Percentiles rank a stretch among this genome's conserved stretches.
Evolutionary conservation across 2,888 invertebrate genomes (phyloP).

Genomic region (Drosophila subquinaria): DNA sequence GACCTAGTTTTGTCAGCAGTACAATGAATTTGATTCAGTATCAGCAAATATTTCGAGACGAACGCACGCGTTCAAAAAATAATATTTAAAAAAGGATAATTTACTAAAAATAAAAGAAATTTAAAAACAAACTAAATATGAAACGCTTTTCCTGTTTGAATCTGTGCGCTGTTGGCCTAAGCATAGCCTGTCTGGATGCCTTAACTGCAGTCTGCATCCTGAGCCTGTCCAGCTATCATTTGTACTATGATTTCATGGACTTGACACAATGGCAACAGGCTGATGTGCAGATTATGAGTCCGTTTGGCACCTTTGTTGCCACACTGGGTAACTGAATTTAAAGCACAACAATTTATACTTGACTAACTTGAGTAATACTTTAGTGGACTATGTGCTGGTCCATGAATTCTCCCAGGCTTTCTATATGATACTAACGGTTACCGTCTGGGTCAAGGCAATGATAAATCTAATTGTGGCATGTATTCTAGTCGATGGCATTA

Average conservation of each 20-base stretch:
- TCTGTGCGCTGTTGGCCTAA: slow-evolving; percentile 73
- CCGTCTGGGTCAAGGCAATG: slow-evolving; percentile 81
- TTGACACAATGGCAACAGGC: slow-evolving; percentile 76
- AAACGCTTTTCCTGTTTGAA: slow-evolving; percentile 81
- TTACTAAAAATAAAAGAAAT: background rate
- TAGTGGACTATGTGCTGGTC: slow-evolving; percentile 81
- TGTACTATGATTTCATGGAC: slow-evolving; percentile 79
- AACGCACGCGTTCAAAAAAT: slow-evolving; percentile 49
- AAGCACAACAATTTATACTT: background rate
- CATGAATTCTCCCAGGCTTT: slow-evolving; percentile 83
- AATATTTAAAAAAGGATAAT: slow-evolving; percentile 15
- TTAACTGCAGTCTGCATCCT: slow-evolving; percentile 70
- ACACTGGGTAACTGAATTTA: slow-evolving; percentile 67
- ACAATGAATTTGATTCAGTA: slow-evolving; percentile 56
- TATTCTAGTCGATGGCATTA: slow-evolving; percentile 81
- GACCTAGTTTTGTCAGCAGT: slow-evolving; percentile 49
- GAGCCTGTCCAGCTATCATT: slow-evolving; percentile 75
- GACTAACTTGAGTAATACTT: slow-evolving; percentile 13
- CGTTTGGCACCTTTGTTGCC: slow-evolving; percentile 75
- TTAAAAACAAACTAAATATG: slow-evolving; percentile 53
- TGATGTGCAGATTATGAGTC: slow-evolving; percentile 78
- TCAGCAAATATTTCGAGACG: slow-evolving; percentile 51
- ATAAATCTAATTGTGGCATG: slow-evolving; percentile 82
- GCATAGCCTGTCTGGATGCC: slow-evolving; percentile 77
- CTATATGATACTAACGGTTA: slow-evolving; percentile 81